Percentiles rank a stretch among this genome's conserved stretches.
phyloP scores from a whole-genome alignment of 1,140 invertebrate genomes.

The Drosophila santomea region DNA sequence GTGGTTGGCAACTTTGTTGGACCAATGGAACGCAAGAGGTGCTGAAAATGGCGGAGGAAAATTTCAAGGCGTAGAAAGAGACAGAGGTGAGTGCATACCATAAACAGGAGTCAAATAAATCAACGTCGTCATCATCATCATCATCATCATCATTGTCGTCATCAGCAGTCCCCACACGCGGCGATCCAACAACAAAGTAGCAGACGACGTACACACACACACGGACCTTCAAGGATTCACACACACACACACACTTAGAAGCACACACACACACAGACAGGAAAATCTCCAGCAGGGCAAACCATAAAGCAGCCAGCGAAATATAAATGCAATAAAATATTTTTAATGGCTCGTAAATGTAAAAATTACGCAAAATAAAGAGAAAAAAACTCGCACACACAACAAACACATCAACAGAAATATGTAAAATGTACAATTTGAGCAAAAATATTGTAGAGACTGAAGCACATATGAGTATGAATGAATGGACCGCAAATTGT shows the following conservation, averaged over 20 bases:
- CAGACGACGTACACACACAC: slow-evolving; percentile 19
- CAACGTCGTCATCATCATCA: slow-evolving; percentile 65
- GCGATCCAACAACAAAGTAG: slow-evolving; percentile 45
- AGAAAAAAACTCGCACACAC: slow-evolving; percentile 10
- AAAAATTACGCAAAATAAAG: slow-evolving; percentile 71
- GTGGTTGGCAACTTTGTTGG: slow-evolving; percentile 53
- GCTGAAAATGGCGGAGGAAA: neutral
- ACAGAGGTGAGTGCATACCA: slow-evolving; percentile 63
- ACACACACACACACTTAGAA: slow-evolving; percentile 19
- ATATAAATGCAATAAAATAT: slow-evolving; percentile 78
- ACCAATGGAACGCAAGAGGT: slow-evolving; percentile 1
- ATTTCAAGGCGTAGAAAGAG: slow-evolving; percentile 2
- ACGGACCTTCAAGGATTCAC: slow-evolving; percentile 9
- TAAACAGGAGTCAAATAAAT: slow-evolving; percentile 74
- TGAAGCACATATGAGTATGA: too few relatives aligned
- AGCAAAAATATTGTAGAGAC: neutral
- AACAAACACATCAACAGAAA: slow-evolving; percentile 10
- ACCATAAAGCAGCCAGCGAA: slow-evolving; percentile 71
- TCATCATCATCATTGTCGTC: slow-evolving; percentile 58
- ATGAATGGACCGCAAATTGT: slow-evolving; percentile 56
- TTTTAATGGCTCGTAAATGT: slow-evolving; percentile 77
- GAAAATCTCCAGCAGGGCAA: slow-evolving; percentile 64
- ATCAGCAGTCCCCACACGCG: slow-evolving; percentile 55
- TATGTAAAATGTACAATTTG: slow-evolving; percentile 18
- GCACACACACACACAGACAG: slow-evolving; percentile 34